Evolutionary conservation across 2,113 vertebrate species (phyloP), one percentile per base, ranked within the genome.

Genomic region (Maccullochella peelii): DNA sequence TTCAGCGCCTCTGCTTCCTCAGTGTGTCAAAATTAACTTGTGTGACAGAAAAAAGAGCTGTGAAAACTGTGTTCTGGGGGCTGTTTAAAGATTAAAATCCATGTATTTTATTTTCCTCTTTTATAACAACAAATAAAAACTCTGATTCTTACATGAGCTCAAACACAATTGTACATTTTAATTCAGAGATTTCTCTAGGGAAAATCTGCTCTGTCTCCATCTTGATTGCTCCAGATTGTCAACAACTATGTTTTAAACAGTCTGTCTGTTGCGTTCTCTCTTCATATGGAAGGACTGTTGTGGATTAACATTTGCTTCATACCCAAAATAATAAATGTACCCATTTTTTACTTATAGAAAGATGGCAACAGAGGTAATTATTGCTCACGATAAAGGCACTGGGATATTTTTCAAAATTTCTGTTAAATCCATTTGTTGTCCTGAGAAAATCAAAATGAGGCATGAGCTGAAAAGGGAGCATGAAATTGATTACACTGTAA

Each of bases 401-500:
- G 55, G 59, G 55, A 59, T 44, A 2, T 59, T 42, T 86, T 73
- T 77, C 44, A 30, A 55, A n/a, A 67, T 73, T 66, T 77, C 38
- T 72, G 65, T 73, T 67, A 52, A 84, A 84, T 54, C 62, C 36
- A 80, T 81, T 79, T 52, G 38, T 6, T 47, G 57, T 73, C 33
- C 42, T 1, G 54, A 72, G 55, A 75, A 71, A 89, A 82, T 81
- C 75, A 85, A 74, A 77, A 86, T 36, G 61, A 81, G 54, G 77
- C 81, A 69, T 44, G 75, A 40, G 50, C 79, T 65, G 77, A 88
- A 77, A 80, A 72, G 80, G 67, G 74, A 80, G 73, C 77, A 70
- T 90, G 82, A 89, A 90, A 88, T 86, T 67, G 80, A 91, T 92
- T 90, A 69, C 10, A 3, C 42, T 79, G 80, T 77, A 82, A 88